Conservation (phyloP, 2,113 vertebrate genomes). For the Sylvia atricapilla region DNA sequence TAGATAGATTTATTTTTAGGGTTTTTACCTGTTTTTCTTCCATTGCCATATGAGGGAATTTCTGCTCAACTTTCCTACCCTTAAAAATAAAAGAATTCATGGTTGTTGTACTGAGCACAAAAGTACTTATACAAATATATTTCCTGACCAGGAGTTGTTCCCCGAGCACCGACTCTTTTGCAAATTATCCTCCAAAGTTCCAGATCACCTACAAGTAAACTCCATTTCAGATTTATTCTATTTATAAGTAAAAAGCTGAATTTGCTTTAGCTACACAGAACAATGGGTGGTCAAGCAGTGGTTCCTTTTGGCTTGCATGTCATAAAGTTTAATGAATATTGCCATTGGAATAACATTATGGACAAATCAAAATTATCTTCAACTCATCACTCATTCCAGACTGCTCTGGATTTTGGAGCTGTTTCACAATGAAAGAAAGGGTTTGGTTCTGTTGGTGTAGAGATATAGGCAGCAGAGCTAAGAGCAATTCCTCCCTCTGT, state of each 20-base stretch:
- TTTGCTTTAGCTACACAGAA: not conserved
- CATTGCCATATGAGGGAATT: not conserved
- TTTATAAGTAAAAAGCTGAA: not conserved
- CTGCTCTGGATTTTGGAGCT: not conserved
- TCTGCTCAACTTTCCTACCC: not conserved
- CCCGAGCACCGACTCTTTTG: not conserved
- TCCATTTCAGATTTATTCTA: not conserved
- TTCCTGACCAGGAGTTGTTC: not conserved
- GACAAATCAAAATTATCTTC: not conserved
- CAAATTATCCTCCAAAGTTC: not conserved
- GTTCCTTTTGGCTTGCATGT: not conserved
- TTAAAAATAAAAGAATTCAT: not conserved
- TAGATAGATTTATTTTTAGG: not conserved
- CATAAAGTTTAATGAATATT: not conserved
- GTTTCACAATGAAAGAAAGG: not conserved
- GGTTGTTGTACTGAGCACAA: not conserved
- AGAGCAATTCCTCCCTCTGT: not conserved
- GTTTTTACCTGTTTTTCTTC: not conserved
- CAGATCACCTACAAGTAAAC: not conserved
- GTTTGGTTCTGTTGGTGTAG: not conserved
- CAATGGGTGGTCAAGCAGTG: not conserved
- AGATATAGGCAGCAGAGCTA: not conserved
- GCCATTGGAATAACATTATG: not conserved
- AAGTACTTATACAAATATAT: rapidly evolving
- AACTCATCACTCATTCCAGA: not conserved